Percentiles rank a stretch among this genome's conserved stretches.
phyloP scores from a whole-genome alignment of 2,888 invertebrate species.

The Drosophila pegasa region DNA sequence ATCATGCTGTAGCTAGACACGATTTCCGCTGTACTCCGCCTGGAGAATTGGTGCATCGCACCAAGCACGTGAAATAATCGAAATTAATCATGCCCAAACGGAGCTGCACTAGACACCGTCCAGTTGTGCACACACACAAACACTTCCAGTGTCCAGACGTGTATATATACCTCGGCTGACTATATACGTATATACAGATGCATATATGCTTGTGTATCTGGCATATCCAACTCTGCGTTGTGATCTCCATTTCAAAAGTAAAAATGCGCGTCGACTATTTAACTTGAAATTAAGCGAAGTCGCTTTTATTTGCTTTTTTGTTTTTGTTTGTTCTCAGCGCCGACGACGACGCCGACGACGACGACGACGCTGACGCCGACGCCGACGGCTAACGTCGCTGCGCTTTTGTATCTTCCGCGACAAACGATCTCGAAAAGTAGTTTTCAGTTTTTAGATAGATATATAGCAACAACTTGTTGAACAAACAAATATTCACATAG shows the following conservation, averaged over 20 bases:
- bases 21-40: constrained; percentile 6
- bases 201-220: constrained; percentile 13
- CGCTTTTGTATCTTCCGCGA: constrained; percentile 40
- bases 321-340: constrained; percentile 75
- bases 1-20: neutral
- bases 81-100: constrained; percentile 55
- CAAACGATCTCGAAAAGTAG: constrained; percentile 55
- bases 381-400: constrained; percentile 21
- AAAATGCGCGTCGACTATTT: constrained; percentile 79
- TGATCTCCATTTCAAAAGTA: constrained; percentile 79
- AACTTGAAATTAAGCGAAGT: constrained; percentile 78
- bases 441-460: constrained; percentile 55
- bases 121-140: constrained; percentile 50
- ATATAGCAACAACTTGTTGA: constrained; percentile 68
- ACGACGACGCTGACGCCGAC: constrained; percentile 2
- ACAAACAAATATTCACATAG: constrained; percentile 60
- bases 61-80: constrained; percentile 27
- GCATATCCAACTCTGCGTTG: constrained; percentile 55
- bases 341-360: constrained; percentile 6
- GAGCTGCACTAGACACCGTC: constrained; percentile 33
- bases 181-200: constrained; percentile 6
- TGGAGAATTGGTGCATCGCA: constrained; percentile 21
- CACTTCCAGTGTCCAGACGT: constrained; percentile 22
- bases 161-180: neutral
- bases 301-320: constrained; percentile 73